These are phyloP conservation scores for Anolis carolinensis DNA, from an alignment of 2,113 vertebrate genomes.

Conservation along the genomic window DNA sequence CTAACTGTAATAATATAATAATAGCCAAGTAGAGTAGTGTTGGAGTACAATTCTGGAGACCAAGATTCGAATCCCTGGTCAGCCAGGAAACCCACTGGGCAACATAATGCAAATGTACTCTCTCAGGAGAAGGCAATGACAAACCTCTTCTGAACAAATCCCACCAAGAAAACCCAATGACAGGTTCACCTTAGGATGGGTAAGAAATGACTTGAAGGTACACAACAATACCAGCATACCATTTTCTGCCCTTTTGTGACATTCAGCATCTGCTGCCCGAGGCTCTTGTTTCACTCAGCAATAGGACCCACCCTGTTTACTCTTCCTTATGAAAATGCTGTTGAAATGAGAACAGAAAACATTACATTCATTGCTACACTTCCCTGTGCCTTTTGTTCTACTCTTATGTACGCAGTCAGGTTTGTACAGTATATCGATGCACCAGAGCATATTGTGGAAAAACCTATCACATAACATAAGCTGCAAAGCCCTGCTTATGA, in stretches of 20 bases:
- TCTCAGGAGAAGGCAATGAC: too few relatives aligned
- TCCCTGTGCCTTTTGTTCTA: neutral
- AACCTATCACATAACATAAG: neutral
- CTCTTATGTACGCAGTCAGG: neutral
- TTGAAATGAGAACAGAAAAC: neutral
- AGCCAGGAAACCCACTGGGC: too few relatives aligned
- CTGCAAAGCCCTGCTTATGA: neutral
- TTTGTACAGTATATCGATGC: neutral
- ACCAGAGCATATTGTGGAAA: neutral
- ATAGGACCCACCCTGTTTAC: neutral
- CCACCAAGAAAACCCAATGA: too few relatives aligned
- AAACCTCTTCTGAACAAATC: too few relatives aligned
- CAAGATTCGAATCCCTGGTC: too few relatives aligned
- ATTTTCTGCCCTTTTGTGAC: neutral
- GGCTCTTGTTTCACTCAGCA: neutral
- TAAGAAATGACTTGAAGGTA: too few relatives aligned
- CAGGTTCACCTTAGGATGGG: too few relatives aligned
- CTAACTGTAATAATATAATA: too few relatives aligned
- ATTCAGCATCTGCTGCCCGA: neutral
- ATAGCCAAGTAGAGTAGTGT: too few relatives aligned
- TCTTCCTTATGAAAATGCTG: neutral
- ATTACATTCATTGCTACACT: neutral
- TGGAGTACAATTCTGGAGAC: too few relatives aligned
- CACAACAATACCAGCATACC: neutral
- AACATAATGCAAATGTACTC: too few relatives aligned